A percentile compares a stretch with the other conserved stretches of the same genome.
Evolutionary conservation across 2,888 invertebrate species (phyloP).

Genomic region (Scelioninae gen. 1): DNA sequence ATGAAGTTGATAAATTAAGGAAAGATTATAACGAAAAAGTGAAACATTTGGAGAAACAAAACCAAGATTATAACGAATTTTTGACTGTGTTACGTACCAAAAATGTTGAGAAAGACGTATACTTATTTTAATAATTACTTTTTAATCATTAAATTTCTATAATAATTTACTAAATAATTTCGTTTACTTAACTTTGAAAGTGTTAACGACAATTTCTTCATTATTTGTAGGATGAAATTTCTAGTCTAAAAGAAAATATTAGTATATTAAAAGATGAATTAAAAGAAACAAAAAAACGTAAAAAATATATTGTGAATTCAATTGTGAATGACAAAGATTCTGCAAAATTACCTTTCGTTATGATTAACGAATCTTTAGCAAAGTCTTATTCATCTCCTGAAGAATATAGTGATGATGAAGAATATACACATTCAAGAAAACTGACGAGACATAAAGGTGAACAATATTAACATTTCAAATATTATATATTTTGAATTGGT

Average conservation of each 20-base stretch:
- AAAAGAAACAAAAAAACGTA: neutral
- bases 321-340: conserved; percentile 15
- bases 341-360: neutral
- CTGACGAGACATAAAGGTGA: neutral
- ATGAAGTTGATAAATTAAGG: neutral
- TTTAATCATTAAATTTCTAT: no score
- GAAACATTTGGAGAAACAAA: neutral
- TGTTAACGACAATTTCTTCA: neutral
- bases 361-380: neutral
- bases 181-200: no score
- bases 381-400: neutral
- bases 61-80: neutral
- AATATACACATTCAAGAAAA: neutral
- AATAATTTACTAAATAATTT: no score
- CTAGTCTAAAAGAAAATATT: neutral
- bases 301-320: conserved; percentile 2
- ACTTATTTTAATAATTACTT: no score
- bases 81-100: neutral
- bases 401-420: neutral
- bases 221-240: neutral
- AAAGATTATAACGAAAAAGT: neutral
- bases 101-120: neutral
- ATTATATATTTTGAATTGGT: no score
- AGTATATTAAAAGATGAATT: neutral
- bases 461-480: neutral